Base-by-base conservation (phyloP, 2,797 vertebrate genomes). In the Cossypha niveicapilla region DNA sequence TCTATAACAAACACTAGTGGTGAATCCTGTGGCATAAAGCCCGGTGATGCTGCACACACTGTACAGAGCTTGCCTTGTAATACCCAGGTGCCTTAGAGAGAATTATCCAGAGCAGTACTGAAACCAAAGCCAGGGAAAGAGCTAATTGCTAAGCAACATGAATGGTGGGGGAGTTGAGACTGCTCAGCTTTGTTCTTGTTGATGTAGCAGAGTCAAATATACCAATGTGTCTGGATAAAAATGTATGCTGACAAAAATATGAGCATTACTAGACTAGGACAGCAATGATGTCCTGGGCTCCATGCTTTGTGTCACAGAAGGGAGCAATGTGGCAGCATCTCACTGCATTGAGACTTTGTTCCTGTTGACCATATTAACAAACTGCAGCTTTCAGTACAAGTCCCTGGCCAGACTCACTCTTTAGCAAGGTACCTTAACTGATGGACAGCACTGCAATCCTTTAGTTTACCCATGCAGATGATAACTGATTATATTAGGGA, bases 221-320 rank as follows among this genome's bases (percentile, higher is more conserved):
- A 86, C 45, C 28, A 10, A 4, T 6, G 23, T n/a, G 11, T 57
- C 53, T 47, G 21, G 54, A 58, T 44, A 58, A 62, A 89, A 66
- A 27, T 54, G 5, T 47, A 72, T 54, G 16, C 42, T 63, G 57
- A 39, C 47, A 86, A 57, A 66, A 70, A 14, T 11, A 28, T 27
- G 37, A 86, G 41, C 53, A 61, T 89, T 2, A 0, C 63, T 57
- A 67, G 32, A 37, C 32, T 6, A 12, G 24, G 45, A 51, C 13
- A 88, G 18, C 56, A 61, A 3, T 0, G 0, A 11, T 17, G 12
- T 10, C 25, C 60, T 0, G 0, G 3, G 18, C 35, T 65, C 54
- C 6, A 1, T 1, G 8, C 71, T 37, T 58, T 10, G 22, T 68
- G 61, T 51, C 23, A 10, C 72, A 9, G 23, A 56, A 62, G 10